These are phyloP conservation scores for Rhea americana DNA, from an alignment of 2,113 vertebrate genomes.

Conservation along the genomic window DNA sequence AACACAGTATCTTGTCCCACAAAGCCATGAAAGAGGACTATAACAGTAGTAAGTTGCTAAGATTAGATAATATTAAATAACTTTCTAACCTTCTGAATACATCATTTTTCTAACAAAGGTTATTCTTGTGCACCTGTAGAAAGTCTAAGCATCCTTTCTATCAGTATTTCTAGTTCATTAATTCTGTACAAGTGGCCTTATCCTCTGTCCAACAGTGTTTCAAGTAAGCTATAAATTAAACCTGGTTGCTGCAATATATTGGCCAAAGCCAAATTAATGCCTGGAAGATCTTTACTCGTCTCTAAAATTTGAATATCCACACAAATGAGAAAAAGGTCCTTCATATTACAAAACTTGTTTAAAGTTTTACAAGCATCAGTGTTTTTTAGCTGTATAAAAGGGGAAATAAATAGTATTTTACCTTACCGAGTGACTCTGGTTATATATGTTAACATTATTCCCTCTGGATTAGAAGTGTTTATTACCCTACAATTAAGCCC, in stretches of 20 bases:
- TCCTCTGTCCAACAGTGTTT: not conserved
- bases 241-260: not conserved
- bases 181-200: not conserved
- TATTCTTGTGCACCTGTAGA: not conserved
- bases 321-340: not conserved
- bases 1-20: not conserved
- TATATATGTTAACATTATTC: not conserved
- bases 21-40: not conserved
- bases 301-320: not conserved
- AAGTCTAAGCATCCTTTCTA: not conserved
- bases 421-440: not conserved
- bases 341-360: not conserved
- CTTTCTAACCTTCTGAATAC: not conserved
- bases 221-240: not conserved
- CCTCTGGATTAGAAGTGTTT: not conserved
- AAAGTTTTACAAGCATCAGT: not conserved
- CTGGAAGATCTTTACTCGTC: not conserved
- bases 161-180: not conserved
- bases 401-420: not conserved
- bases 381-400: not conserved
- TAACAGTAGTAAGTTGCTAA: accelerated
- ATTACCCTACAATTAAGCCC: not conserved
- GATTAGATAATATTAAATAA: not conserved
- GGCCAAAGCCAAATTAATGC: not conserved
- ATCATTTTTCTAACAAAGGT: not conserved